Conservation (phyloP, 1,140 invertebrate genomes). For the Trichonephila clavipes region DNA sequence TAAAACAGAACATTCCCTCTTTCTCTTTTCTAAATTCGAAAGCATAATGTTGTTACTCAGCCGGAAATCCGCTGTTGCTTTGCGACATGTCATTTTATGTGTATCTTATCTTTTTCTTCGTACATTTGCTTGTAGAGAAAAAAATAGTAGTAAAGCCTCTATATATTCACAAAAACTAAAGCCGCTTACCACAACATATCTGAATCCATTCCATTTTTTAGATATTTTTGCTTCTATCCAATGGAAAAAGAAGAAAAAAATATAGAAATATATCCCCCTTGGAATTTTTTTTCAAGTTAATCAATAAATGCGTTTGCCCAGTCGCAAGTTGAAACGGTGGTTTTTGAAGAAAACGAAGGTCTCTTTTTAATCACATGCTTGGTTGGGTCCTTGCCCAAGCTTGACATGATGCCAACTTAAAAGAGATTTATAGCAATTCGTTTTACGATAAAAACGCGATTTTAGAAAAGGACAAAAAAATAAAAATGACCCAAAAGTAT, state of each 20-base stretch:
- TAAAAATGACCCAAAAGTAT: not conserved
- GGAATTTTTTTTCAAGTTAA: slow-evolving; percentile 35
- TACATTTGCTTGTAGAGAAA: not conserved
- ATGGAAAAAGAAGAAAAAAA: not conserved
- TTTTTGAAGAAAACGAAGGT: slow-evolving; percentile 56
- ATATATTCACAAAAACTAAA: slow-evolving; percentile 51
- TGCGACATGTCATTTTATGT: slow-evolving; percentile 24
- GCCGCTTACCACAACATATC: slow-evolving; percentile 56
- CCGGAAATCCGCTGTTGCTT: not conserved
- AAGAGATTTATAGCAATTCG: slow-evolving; percentile 72
- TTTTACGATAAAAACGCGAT: slow-evolving; percentile 67
- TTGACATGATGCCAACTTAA: slow-evolving; percentile 69
- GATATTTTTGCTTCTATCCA: slow-evolving; percentile 8
- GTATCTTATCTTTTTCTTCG: not conserved
- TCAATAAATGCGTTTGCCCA: slow-evolving; percentile 57
- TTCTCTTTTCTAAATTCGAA: not conserved
- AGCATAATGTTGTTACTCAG: not conserved
- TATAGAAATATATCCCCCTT: not conserved
- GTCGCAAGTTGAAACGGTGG: slow-evolving; percentile 47
- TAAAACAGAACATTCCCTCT: not conserved
- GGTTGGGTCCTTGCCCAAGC: slow-evolving; percentile 46
- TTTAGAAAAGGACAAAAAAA: not conserved
- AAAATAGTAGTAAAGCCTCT: not conserved
- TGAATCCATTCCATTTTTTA: slow-evolving; percentile 40
- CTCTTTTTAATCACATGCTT: slow-evolving; percentile 68